Evolutionary conservation across 1,140 invertebrate genomes (phyloP), one percentile per base, ranked within the genome.

Genomic region (Propsilocerus akamusi): DNA sequence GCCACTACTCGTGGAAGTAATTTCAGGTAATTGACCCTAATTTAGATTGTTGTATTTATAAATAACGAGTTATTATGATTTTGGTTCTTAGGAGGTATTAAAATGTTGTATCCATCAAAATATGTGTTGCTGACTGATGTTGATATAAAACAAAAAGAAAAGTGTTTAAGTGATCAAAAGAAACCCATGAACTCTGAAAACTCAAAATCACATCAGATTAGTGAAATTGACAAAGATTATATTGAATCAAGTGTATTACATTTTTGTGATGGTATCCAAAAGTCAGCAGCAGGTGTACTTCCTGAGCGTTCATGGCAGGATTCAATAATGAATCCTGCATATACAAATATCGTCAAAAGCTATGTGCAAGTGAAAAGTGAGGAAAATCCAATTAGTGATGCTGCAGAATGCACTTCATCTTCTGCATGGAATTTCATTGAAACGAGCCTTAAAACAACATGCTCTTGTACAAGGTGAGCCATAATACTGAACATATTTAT

Each of bases 51-150:
- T 4, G 11, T 51, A 25, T 46, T 47, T 26, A 25, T 48, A 47
- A 26, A 25, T 30, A 26, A 41, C 23, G 23, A 17, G 11, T 32
- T 41, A 41, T 52, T 58, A 63, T 25, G 22, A 30, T 26, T 49
- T 50, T 46, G 24, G 10, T 14, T 17, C 48, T 4, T 77, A 69
- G 90, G 86, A 63, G 89, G 89, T 50, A 82, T 89, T 50, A 81
- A 86, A 60, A 89, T 97, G 86, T 80, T 86, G 55, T 96, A 97
- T 72, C 93, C 93, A 20, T 81, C 85, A 20, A 86, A 85, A 69
- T 97, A 92, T 69, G 89, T 94, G 53, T 73, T 96, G 59, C 78
- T 91, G 53, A 90, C 88, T 54, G 89, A 94, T 62, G 75, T 86
- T 75, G 89, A 90, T 64, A 82, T 41, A n/a, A 17, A 30, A 30